Conservation (phyloP, 1,140 invertebrate species). For the Choristoneura fumiferana region DNA sequence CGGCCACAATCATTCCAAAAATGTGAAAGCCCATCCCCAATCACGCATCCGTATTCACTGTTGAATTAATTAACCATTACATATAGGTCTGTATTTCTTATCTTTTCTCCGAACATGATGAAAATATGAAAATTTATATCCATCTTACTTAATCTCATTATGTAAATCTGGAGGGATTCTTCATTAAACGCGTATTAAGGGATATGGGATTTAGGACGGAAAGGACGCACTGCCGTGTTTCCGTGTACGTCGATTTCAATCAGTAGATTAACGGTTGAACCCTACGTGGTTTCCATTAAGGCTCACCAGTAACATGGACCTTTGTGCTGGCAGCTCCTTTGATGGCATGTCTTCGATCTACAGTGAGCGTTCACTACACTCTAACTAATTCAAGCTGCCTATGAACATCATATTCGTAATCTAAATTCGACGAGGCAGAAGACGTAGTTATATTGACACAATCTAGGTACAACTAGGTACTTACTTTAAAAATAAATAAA, state of each 20-base stretch:
- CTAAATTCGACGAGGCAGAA: too few species aligned
- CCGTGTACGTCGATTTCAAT: conserved; percentile 63
- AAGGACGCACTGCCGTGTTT: conserved; percentile 44
- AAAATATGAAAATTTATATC: conserved; percentile 29
- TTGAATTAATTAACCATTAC: too few species aligned
- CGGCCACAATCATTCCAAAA: conserved; percentile 41
- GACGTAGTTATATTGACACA: background rate
- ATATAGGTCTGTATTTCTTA: too few species aligned
- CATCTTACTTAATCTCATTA: conserved; percentile 39
- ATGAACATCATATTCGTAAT: too few species aligned
- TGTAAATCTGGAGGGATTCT: conserved; percentile 55
- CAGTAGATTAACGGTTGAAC: conserved; percentile 49
- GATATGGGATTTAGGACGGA: conserved; percentile 42
- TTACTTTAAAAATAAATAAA: too few species aligned
- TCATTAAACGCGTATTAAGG: conserved; percentile 40
- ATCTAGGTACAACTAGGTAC: too few species aligned
- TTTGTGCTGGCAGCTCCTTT: conserved; percentile 13
- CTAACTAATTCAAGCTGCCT: too few species aligned
- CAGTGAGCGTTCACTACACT: background rate
- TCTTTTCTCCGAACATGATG: too few species aligned
- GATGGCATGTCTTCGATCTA: background rate
- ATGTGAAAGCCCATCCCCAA: conserved; percentile 39
- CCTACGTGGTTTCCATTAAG: conserved; percentile 32
- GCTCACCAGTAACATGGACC: conserved; percentile 24
- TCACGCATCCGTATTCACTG: background rate